Base-by-base conservation (phyloP, 2,888 invertebrate species). In the Macrostomum cliftonense region DNA sequence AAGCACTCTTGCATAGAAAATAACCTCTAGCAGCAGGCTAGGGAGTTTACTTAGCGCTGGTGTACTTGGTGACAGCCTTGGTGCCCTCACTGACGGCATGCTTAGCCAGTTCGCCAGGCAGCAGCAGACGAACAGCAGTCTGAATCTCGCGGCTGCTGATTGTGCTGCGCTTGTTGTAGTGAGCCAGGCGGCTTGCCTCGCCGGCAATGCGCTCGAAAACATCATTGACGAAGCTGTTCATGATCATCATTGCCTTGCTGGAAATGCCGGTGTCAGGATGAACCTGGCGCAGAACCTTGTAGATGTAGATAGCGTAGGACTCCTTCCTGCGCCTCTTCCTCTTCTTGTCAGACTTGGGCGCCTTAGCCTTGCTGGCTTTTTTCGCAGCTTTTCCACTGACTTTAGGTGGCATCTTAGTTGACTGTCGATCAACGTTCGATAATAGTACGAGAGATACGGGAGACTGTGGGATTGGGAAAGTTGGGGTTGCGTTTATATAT, bases 211-310 rank as follows among this genome's bases (percentile, higher is more conserved):
- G 43, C 42, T 55, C 54, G 28, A 55, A 54, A 13, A 54, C 49
- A 39, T 54, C 54, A 19, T 55, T 55, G n/a, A 55, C 55, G 39
- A 54, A 54, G 42, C 46, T 46, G 39, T 54, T 56, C 55, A 55
- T 55, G 21, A 56, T 56, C 37, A 43, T 43, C 55, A 55, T 55
- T 13, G 55, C 56, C 48, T 55, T 55, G 19, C 43, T 44, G 36
- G 53, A 56, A 28, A 52, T 42, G 20, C 55, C 55, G 37, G 53
- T 56, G 43, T 55, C 55, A 12, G 55, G 55, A 43, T 55, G 55
- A 17, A 53, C 53, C 56, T 75, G 74, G 57, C 75, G 74, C 51
- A 80, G 59, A 4, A 80, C 64, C 56, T 78, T 79, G 70, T 77
- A 79, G 13, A 80, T 71, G 62, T 73, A 74, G 52, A 71, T 68